phyloP scores from a whole-genome alignment of 1,140 invertebrate species.

The Ceratina japonica region DNA sequence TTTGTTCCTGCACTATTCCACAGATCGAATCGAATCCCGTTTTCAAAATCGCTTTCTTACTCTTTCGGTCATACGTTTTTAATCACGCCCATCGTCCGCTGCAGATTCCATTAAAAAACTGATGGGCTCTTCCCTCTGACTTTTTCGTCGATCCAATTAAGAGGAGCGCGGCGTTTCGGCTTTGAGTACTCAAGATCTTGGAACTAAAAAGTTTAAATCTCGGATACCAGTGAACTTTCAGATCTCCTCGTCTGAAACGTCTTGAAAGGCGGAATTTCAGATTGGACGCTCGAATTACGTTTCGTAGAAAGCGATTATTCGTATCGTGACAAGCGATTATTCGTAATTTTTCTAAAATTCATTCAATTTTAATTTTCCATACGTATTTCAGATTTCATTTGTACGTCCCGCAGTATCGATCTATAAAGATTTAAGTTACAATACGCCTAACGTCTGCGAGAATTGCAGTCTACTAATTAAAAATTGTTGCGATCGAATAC shows the following conservation, averaged over 20 bases:
- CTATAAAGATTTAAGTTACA: no score
- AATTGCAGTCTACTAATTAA: no score
- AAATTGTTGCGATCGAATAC: no score
- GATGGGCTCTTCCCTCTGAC: background rate
- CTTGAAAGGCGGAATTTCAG: background rate
- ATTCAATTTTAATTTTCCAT: no score
- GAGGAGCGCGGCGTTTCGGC: background rate
- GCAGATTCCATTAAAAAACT: no score
- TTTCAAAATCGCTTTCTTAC: background rate
- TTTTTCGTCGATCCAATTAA: background rate
- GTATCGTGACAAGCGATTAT: background rate
- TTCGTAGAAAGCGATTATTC: background rate
- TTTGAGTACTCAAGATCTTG: background rate
- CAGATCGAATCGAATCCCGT: background rate
- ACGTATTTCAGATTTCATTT: no score
- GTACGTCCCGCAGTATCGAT: no score
- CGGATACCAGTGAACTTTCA: background rate
- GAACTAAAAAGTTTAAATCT: background rate
- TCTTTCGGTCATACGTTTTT: background rate
- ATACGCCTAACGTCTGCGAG: no score
- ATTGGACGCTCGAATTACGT: background rate
- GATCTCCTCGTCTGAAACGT: background rate
- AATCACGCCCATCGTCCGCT: no score
- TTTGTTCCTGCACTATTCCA: background rate
- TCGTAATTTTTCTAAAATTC: no score